A percentile compares a stretch with the other conserved stretches of the same genome.
phyloP scores from a whole-genome alignment of 2,797 vertebrate species.

The Phylloscopus collybita region DNA sequence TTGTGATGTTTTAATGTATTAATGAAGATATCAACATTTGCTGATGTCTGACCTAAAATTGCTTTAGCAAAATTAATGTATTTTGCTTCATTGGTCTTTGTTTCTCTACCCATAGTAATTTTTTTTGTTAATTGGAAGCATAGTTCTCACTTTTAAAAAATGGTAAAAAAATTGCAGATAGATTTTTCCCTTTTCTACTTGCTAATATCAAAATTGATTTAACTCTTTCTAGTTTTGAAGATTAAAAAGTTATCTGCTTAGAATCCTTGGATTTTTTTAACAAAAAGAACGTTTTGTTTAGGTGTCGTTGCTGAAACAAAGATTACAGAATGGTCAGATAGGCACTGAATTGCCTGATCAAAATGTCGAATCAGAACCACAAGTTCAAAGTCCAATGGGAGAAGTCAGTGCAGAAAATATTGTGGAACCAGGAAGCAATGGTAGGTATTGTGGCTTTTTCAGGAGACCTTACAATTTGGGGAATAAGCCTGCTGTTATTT shows the following conservation, averaged over 20 bases:
- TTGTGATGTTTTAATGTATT: not conserved
- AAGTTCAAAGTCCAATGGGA: constrained; percentile 71
- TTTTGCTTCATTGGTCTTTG: not conserved
- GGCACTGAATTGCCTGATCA: constrained; percentile 57
- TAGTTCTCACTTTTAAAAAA: not conserved
- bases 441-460: constrained; percentile 25
- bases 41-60: not conserved
- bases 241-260: not conserved
- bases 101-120: not conserved
- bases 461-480: not conserved
- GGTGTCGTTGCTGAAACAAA: constrained; percentile 92
- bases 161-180: not conserved
- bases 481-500: not conserved
- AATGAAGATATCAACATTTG: not conserved
- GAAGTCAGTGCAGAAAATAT: constrained; percentile 71
- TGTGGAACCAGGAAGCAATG: constrained; percentile 41
- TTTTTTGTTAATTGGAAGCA: not conserved
- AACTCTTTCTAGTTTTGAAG: not conserved
- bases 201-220: not conserved
- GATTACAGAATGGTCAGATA: constrained; percentile 76
- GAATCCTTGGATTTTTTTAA: not conserved
- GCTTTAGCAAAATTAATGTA: not conserved
- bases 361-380: constrained; percentile 49
- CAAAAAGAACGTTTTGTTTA: constrained; percentile 61
- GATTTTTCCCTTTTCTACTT: not conserved